Conservation (phyloP, 2,113 vertebrate species). For the Rousettus leschenaultii region DNA sequence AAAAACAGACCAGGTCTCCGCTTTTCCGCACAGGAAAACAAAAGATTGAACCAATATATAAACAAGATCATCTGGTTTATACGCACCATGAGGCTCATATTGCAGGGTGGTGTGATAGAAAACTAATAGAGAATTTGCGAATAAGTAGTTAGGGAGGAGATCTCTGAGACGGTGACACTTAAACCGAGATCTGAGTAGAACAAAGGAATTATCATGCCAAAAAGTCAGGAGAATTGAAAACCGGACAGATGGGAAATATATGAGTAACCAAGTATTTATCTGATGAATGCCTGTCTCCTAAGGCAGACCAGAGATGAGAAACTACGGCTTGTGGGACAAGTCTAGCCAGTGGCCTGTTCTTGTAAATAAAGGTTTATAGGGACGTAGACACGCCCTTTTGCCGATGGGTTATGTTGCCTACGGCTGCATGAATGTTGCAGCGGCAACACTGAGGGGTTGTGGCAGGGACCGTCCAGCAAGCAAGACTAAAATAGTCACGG, state of each 20-base stretch:
- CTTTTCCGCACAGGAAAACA: not conserved
- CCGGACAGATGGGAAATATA: not conserved
- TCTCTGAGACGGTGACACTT: not conserved
- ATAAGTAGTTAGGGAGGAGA: not conserved
- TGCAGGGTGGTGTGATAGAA: not conserved
- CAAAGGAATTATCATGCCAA: not conserved
- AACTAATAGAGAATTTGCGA: not conserved
- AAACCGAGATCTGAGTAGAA: not conserved
- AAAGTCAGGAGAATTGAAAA: not conserved
- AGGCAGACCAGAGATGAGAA: not conserved
- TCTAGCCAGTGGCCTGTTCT: not conserved
- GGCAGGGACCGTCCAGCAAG: accelerated
- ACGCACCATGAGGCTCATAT: not conserved
- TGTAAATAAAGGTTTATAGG: not conserved
- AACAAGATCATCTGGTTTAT: not conserved
- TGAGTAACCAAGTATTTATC: not conserved
- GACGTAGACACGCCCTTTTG: not conserved
- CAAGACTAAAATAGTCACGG: not conserved
- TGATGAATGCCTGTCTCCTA: not conserved
- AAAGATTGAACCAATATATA: not conserved
- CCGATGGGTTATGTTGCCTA: accelerated
- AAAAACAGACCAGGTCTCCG: not conserved
- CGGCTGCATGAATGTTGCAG: accelerated
- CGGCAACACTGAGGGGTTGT: not conserved
- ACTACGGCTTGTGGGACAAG: not conserved